Conservation (phyloP, 2,113 vertebrate genomes). For the Sylvia atricapilla region DNA sequence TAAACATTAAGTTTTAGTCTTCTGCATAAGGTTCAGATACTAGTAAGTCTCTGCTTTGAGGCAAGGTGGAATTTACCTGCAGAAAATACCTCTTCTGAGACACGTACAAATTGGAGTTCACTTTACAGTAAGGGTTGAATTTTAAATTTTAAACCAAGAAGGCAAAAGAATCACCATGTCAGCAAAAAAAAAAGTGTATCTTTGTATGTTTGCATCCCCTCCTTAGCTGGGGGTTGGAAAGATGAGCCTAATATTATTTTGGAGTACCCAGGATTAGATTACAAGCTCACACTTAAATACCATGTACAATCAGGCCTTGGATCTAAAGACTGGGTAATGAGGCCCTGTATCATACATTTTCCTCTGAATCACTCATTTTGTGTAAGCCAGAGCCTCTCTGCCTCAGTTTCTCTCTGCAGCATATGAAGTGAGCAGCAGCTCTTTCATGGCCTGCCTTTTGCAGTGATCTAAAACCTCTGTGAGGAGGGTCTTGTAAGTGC, state of each 20-base stretch:
- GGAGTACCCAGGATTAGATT: not conserved
- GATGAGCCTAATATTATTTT: not conserved
- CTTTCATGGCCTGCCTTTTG: not conserved
- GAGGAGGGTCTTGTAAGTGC: fast-evolving
- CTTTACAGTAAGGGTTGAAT: not conserved
- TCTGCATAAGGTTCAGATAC: not conserved
- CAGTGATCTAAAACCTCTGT: not conserved
- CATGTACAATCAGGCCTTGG: not conserved
- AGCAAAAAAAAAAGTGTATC: not conserved
- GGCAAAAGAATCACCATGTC: not conserved
- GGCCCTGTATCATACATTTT: not conserved
- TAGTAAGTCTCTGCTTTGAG: not conserved
- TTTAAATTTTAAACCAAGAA: not conserved
- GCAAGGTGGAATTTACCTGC: not conserved
- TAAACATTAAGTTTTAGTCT: not conserved
- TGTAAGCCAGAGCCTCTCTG: not conserved
- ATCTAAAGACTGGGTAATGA: not conserved
- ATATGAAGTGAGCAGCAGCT: not conserved
- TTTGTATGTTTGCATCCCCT: not conserved
- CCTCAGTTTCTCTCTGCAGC: not conserved
- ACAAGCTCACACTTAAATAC: not conserved
- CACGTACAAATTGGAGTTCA: not conserved
- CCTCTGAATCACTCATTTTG: not conserved
- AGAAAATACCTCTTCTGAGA: not conserved
- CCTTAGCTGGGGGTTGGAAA: not conserved